Evolutionary conservation across 2,113 vertebrate genomes (phyloP).

Genomic region (Nothocercus julius): DNA sequence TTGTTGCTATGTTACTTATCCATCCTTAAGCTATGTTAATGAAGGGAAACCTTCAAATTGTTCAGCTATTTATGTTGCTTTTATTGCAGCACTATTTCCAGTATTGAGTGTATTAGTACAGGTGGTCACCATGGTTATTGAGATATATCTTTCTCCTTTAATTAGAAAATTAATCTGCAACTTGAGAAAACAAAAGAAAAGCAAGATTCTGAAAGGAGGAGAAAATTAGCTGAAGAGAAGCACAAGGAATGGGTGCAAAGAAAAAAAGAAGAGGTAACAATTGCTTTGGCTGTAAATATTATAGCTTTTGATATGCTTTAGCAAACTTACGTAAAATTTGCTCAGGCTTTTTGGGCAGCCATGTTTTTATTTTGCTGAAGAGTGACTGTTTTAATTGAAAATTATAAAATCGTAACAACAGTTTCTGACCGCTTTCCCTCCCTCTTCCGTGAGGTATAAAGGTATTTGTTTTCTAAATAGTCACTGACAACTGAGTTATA

Average conservation of each 20-base stretch:
- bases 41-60: background rate
- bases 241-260: slow-evolving; percentile 88
- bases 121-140: background rate
- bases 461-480: background rate
- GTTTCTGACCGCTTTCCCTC: background rate
- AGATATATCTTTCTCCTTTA: background rate
- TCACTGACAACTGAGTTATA: background rate
- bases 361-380: background rate
- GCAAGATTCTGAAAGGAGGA: slow-evolving; percentile 80
- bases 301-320: background rate
- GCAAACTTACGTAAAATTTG: background rate
- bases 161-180: slow-evolving; percentile 78
- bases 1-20: background rate
- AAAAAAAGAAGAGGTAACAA: slow-evolving; percentile 85
- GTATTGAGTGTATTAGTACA: background rate
- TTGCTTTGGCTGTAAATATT: background rate
- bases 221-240: slow-evolving; percentile 80
- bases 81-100: background rate
- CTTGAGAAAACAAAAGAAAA: slow-evolving; percentile 79
- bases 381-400: background rate
- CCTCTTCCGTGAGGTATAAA: background rate
- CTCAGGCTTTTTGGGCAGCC: background rate
- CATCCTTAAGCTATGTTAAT: background rate
- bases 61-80: background rate
- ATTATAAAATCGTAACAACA: background rate